Evolutionary conservation across 2,888 invertebrate species (phyloP).

Genomic region (Slavum lentiscoides): DNA sequence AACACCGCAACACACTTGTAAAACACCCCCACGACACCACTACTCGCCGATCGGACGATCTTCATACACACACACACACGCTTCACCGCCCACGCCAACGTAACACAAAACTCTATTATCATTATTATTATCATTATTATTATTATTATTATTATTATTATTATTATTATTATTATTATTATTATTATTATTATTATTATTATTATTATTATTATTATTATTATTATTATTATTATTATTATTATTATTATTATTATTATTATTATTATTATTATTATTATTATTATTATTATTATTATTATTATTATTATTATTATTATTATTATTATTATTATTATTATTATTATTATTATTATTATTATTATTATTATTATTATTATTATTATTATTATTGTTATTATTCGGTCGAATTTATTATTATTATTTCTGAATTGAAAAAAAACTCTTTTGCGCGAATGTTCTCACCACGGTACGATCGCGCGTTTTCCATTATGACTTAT

Average conservation of each 20-base stretch:
- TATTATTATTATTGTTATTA: not conserved
- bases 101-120: constrained; percentile 45
- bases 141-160: not conserved
- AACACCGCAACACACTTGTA: constrained; percentile 41
- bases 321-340: too few species aligned
- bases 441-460: constrained; percentile 49
- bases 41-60: constrained; percentile 29
- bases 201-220: not conserved
- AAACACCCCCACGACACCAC: constrained; percentile 40
- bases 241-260: constrained; percentile 37
- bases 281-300: constrained; percentile 48
- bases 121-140: constrained; percentile 47
- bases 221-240: constrained; percentile 41
- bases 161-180: constrained; percentile 21
- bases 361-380: constrained; percentile 22
- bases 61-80: constrained; percentile 8
- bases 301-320: constrained; percentile 31
- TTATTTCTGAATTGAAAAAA: constrained; percentile 50
- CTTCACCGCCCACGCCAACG: constrained; percentile 25
- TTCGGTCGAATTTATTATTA: constrained; percentile 41
- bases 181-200: constrained; percentile 46
- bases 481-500: constrained; percentile 47
- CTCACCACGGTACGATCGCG: constrained; percentile 9
- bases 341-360: constrained; percentile 50
- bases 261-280: too few species aligned